A percentile compares a stretch with the other conserved stretches of the same genome.
These are phyloP conservation scores for Tokudaia muenninki DNA, from an alignment of 2,797 vertebrate species.

Conservation along the genomic window DNA sequence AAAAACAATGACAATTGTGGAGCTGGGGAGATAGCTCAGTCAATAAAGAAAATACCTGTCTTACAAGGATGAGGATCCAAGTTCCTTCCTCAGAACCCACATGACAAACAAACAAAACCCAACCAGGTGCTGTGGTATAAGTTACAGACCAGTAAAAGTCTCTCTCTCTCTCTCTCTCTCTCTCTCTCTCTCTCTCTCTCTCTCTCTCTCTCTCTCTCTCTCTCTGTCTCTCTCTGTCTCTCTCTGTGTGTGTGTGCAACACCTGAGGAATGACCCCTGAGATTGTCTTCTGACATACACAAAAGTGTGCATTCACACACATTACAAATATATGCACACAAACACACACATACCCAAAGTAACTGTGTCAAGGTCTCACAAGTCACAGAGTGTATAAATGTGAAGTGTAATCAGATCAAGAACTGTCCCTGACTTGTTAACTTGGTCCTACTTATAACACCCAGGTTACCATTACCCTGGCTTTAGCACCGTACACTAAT, in stretches of 20 bases:
- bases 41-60: not conserved
- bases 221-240: too few relatives aligned
- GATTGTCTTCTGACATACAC: not conserved
- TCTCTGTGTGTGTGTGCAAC: too few relatives aligned
- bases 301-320: not conserved
- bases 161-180: too few relatives aligned
- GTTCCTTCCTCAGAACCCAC: not conserved
- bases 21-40: not conserved
- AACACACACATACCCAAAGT: not conserved
- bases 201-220: too few relatives aligned
- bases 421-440: not conserved
- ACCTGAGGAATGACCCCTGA: not conserved
- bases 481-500: not conserved
- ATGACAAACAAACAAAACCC: not conserved
- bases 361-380: not conserved
- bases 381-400: not conserved
- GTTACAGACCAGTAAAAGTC: not conserved
- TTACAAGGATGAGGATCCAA: not conserved
- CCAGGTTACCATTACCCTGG: not conserved
- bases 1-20: not conserved
- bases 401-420: not conserved
- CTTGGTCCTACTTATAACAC: not conserved
- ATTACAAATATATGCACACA: not conserved
- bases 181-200: too few relatives aligned
- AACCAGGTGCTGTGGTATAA: not conserved